Evolutionary conservation across 2,113 vertebrate genomes (phyloP).

Genomic region (Illadopsis cleaveri): DNA sequence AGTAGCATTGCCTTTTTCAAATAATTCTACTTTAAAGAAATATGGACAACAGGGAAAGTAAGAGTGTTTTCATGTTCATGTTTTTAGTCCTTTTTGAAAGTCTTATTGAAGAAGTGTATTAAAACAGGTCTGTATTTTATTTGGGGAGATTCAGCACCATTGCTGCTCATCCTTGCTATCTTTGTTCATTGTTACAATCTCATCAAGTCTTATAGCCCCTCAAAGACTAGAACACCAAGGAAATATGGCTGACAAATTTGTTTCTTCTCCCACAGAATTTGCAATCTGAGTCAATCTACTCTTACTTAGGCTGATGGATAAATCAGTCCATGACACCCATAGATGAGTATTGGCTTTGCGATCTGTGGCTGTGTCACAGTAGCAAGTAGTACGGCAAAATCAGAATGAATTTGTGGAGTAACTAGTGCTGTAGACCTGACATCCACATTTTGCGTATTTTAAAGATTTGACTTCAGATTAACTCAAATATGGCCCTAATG

Average conservation of each 20-base stretch:
- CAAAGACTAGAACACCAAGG: neutral
- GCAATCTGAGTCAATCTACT: neutral
- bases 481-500: neutral
- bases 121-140: neutral
- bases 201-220: neutral
- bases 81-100: neutral
- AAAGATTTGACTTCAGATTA: neutral
- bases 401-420: neutral
- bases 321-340: neutral
- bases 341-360: neutral
- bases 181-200: neutral
- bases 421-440: neutral
- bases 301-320: neutral
- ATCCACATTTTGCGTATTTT: neutral
- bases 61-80: neutral
- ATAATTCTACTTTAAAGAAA: neutral
- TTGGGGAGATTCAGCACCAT: neutral
- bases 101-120: neutral
- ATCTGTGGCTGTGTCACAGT: neutral
- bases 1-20: neutral
- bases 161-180: neutral
- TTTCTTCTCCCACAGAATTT: neutral
- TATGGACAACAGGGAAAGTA: neutral
- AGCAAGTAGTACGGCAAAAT: neutral
- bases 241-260: neutral